Conservation (phyloP, 2,113 vertebrate species). For the Cyprinus carpio region DNA sequence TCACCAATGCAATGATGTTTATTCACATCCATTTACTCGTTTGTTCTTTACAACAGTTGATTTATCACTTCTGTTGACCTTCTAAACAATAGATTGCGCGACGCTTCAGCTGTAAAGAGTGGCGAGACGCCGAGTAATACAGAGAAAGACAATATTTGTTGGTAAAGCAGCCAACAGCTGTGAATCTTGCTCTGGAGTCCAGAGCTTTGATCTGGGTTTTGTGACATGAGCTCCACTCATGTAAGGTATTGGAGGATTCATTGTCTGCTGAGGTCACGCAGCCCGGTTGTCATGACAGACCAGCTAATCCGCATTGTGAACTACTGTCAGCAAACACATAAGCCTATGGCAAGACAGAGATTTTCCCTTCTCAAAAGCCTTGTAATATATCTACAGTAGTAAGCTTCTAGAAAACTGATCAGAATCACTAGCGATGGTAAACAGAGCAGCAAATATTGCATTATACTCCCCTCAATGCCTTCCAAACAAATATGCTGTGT, state of each 20-base stretch:
- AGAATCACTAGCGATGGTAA: not conserved
- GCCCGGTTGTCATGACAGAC: not conserved
- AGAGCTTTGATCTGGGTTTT: slow-evolving; percentile 2
- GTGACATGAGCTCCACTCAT: not conserved
- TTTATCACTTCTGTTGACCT: slow-evolving; percentile 47
- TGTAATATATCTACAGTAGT: no score
- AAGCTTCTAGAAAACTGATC: no score
- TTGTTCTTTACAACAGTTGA: slow-evolving; percentile 34
- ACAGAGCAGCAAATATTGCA: not conserved
- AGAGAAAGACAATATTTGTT: slow-evolving; percentile 21
- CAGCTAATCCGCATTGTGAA: slow-evolving; percentile 1
- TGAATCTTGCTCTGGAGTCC: not conserved
- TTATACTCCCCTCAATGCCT: slow-evolving; percentile 19
- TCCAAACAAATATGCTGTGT: not conserved
- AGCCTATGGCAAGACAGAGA: slow-evolving; percentile 3
- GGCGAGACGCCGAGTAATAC: not conserved
- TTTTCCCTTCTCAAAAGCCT: not conserved
- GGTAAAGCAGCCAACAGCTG: not conserved
- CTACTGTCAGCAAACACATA: not conserved
- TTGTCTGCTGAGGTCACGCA: not conserved
- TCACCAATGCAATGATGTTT: slow-evolving; percentile 45
- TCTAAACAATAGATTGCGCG: slow-evolving; percentile 26
- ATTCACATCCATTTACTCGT: slow-evolving; percentile 44
- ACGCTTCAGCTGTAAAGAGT: not conserved
- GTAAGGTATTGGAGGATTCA: slow-evolving; percentile 19